Conservation (phyloP, 2,113 vertebrate genomes). For the Ammodytes dubius region DNA sequence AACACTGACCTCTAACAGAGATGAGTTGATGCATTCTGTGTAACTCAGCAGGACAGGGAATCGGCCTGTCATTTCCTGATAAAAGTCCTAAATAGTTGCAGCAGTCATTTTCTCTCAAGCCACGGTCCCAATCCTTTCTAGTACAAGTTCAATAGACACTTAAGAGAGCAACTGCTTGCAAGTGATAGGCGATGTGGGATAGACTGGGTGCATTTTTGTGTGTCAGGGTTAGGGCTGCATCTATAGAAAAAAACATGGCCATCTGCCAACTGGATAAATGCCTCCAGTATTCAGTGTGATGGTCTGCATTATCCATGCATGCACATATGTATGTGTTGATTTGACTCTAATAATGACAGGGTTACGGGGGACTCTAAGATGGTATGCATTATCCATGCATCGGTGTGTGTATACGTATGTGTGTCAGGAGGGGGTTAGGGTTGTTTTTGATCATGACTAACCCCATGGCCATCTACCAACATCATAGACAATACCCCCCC, state of each 20-base stretch:
- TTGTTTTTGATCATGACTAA: constrained; percentile 71
- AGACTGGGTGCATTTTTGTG: constrained; percentile 10
- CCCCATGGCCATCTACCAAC: constrained; percentile 66
- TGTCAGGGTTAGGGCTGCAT: constrained; percentile 26
- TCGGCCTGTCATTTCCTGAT: constrained; percentile 18
- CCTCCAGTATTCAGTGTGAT: constrained; percentile 46
- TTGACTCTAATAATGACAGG: constrained; percentile 18
- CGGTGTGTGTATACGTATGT: constrained; percentile 23
- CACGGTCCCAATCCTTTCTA: constrained; percentile 19
- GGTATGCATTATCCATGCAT: constrained; percentile 55
- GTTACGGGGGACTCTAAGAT: constrained; percentile 27
- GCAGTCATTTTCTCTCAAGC: constrained; percentile 5
- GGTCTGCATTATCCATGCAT: constrained; percentile 59
- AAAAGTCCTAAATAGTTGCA: constrained; percentile 43
- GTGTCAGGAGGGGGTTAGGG: constrained; percentile 6
- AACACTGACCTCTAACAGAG: background rate
- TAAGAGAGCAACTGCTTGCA: constrained; percentile 70
- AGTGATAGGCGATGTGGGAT: constrained; percentile 23
- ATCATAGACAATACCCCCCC: constrained; percentile 60
- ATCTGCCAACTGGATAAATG: constrained; percentile 45
- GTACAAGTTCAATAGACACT: background rate
- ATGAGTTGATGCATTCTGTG: constrained; percentile 8
- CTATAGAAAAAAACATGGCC: constrained; percentile 36
- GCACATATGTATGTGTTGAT: constrained; percentile 42
- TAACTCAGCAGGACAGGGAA: constrained; percentile 13